Base-by-base conservation (phyloP, 2,888 invertebrate species). In the Plebejus argus region DNA sequence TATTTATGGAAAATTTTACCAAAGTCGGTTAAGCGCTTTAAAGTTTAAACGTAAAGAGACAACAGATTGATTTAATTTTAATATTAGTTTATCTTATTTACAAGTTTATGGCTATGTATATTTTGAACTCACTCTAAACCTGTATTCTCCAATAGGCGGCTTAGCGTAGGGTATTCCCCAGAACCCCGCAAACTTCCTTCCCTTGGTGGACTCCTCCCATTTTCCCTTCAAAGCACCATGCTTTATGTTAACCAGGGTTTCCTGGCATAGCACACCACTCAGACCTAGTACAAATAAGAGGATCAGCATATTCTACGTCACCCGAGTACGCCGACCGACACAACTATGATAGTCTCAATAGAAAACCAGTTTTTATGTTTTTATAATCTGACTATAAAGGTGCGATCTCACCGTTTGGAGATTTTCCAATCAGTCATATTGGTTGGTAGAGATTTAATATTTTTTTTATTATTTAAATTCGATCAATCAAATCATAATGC, bases 131-230 rank as follows among this genome's bases (percentile, higher is more conserved):
- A 71, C 71, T 35, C 39, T 71, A 71, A 71, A 71, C 71, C 71
- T 71, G 10, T 39, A 39, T n/a, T 71, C 71, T 39, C n/a, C 71
- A 10, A 71, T 20, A 39, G 71, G 71, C 10, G 71, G 71, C 4
- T 10, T 71, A 1, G 71, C 71, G 39, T 71, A 71, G 8, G 71
- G 71, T 39, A 71, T 39, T 20, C 71, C 71, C 71, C 71, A 71
- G 71, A 71, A 71, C 7, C 71, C 39, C 2, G 39, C 71, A 5
- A 71, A 71, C 39, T 39, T 35, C 39, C 71, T 71, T 10, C 71
- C 71, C 35, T 20, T 71, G 35, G 71, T 71, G 18, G 71, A 71
- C 71, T 71, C 71, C 39, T 71, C 35, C 71, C 71, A 71, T 39
- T 39, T 39, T 0, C 71, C 71, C 39, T n/a, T 71, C 39, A 71